A percentile compares a stretch with the other conserved stretches of the same genome.
Evolutionary conservation across 1,140 invertebrate genomes (phyloP).

Genomic region (Nasonia vitripennis): DNA sequence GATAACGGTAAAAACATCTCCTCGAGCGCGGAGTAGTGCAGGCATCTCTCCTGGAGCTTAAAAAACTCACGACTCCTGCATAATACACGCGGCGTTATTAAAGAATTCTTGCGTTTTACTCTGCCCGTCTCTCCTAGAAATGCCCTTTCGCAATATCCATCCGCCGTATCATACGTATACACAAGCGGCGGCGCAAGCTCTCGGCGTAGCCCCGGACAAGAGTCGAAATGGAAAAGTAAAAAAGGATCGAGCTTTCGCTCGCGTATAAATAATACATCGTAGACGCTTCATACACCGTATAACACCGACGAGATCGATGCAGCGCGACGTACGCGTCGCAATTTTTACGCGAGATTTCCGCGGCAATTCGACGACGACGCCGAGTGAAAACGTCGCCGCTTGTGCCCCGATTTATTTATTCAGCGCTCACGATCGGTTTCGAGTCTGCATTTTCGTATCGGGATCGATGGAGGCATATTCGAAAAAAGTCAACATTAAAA

Average conservation of each 20-base stretch:
- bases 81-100: no score
- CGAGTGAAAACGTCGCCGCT: not conserved
- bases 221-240: not conserved
- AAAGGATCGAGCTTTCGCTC: not conserved
- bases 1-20: not conserved
- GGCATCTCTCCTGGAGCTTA: no score
- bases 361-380: not conserved
- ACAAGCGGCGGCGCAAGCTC: no score
- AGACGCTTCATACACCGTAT: not conserved
- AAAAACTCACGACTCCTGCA: no score
- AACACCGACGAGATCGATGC: not conserved
- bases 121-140: no score
- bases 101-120: no score
- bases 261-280: conserved; percentile 36
- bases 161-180: not conserved
- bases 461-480: no score
- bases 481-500: no score
- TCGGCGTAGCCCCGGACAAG: not conserved
- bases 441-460: no score
- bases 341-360: not conserved
- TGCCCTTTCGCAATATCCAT: not conserved
- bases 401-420: not conserved
- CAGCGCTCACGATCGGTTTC: not conserved
- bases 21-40: no score
- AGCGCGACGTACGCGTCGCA: not conserved